Evolutionary conservation across 2,797 vertebrate species (phyloP), one percentile per base, ranked within the genome.

Genomic region (Alauda arvensis): DNA sequence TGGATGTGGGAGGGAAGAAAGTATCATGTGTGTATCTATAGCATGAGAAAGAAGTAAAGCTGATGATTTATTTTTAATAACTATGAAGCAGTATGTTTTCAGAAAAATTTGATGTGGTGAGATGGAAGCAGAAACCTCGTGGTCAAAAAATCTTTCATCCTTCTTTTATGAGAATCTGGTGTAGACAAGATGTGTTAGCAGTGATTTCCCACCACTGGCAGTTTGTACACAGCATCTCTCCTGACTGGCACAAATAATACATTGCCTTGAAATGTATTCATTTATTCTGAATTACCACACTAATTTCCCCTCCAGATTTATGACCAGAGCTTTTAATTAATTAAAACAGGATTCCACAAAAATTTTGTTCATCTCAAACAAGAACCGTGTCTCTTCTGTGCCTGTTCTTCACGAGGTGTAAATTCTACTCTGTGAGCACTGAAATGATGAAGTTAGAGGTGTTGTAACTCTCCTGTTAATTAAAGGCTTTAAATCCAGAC

Each of bases 51-150:
- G 49, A 42, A 92, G 56, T 40, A 46, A 74, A 45, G 42, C 80
- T 88, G 74, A 61, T 85, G 59, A 87, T 77, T 90, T 86, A 59
- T 90, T 95, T 93, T 93, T 92, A 91, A 82, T 89, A 91, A 68
- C 65, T 81, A 60, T 88, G 92, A 94, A 89, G 86, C 61, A 87
- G 83, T 88, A 34, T 48, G 46, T 90, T 93, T 95, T 89, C 65
- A 94, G 87, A 89, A 90, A 83, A 67, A 76, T 82, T 79, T 82
- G 62, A 48, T 91, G 65, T 72, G 40, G 43, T 82, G 81, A 2
- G 3, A 65, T 70, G 75, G 77, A 82, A 81, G 80, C 66, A 89
- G 72, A 80, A 92, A 56, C 37, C 12, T 40, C 8, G 6, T 77
- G 52, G 63, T 87, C 48, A 85, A 60, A 92, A 84, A 53, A 52